phyloP scores from a whole-genome alignment of 2,888 invertebrate species.

The Habroteleia sp. region DNA sequence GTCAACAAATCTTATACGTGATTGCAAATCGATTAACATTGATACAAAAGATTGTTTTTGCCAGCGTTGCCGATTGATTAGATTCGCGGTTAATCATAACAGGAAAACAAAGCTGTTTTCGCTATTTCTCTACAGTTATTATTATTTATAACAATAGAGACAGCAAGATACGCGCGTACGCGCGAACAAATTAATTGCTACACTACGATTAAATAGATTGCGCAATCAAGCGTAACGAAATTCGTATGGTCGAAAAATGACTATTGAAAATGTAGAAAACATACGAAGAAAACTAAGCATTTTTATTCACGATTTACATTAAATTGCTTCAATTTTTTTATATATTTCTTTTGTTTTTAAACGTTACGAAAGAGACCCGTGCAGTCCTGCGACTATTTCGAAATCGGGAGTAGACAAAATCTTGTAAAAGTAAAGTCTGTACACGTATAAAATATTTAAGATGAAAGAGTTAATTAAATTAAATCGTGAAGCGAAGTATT shows the following conservation, averaged over 20 bases:
- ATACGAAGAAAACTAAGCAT: conserved; percentile 23
- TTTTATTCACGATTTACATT: too few species aligned
- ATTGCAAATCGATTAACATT: conserved; percentile 58
- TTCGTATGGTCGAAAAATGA: conserved; percentile 29
- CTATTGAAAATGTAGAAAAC: conserved; percentile 17
- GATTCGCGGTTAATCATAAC: conserved; percentile 52
- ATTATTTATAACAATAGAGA: conserved; percentile 53
- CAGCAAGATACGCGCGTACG: conserved; percentile 22
- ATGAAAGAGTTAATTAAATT: too few species aligned
- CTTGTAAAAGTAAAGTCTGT: too few species aligned
- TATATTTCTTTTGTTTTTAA: too few species aligned
- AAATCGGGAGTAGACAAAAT: too few species aligned
- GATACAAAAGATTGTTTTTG: conserved; percentile 43
- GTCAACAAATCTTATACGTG: conserved; percentile 5
- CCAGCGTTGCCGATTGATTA: conserved; percentile 53
- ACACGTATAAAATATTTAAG: too few species aligned
- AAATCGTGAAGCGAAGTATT: too few species aligned
- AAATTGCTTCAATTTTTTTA: too few species aligned
- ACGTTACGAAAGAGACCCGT: too few species aligned
- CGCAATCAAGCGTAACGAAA: conserved; percentile 24
- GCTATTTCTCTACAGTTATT: conserved; percentile 31
- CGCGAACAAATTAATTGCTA: conserved; percentile 34
- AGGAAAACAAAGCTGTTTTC: conserved; percentile 40
- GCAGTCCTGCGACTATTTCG: too few species aligned
- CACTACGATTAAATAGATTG: conserved; percentile 26